phyloP scores from a whole-genome alignment of 2,113 vertebrate genomes.

The Nymphicus hollandicus region DNA sequence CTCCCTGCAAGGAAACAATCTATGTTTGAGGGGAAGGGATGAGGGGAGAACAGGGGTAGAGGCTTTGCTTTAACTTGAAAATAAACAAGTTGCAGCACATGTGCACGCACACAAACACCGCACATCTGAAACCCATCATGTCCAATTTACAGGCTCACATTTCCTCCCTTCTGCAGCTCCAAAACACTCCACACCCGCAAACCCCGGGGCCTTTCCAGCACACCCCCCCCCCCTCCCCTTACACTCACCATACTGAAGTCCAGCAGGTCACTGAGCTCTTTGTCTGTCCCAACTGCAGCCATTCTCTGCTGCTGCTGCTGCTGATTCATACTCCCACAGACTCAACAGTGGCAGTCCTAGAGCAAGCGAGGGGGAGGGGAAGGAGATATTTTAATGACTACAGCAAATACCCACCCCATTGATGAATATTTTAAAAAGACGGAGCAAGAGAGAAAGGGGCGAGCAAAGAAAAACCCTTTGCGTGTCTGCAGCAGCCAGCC shows the following conservation, averaged over 20 bases:
- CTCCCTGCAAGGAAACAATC: background rate
- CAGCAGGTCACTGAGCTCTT: constrained; percentile 90
- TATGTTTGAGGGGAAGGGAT: background rate
- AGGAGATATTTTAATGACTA: constrained; percentile 52
- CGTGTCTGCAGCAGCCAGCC: background rate
- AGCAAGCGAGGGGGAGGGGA: constrained; percentile 68
- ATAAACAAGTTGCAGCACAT: constrained; percentile 65
- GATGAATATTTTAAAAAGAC: constrained; percentile 50
- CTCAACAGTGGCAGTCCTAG: constrained; percentile 80
- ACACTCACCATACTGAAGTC: constrained; percentile 98
- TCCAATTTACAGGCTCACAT: constrained; percentile 48
- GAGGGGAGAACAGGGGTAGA: background rate
- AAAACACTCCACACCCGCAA: background rate
- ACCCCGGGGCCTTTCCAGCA: background rate
- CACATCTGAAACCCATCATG: constrained; percentile 54
- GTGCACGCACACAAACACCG: constrained; percentile 48
- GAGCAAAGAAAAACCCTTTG: background rate
- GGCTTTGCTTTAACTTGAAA: constrained; percentile 40
- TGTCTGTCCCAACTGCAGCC: constrained; percentile 95
- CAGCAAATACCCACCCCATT: constrained; percentile 42
- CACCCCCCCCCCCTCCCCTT: background rate
- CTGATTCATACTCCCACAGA: constrained; percentile 92
- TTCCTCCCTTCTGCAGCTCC: constrained; percentile 27
- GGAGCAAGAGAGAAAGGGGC: background rate
- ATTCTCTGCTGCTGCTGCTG: constrained; percentile 95